Conservation (phyloP, 2,113 vertebrate genomes). For the Pan troglodytes region DNA sequence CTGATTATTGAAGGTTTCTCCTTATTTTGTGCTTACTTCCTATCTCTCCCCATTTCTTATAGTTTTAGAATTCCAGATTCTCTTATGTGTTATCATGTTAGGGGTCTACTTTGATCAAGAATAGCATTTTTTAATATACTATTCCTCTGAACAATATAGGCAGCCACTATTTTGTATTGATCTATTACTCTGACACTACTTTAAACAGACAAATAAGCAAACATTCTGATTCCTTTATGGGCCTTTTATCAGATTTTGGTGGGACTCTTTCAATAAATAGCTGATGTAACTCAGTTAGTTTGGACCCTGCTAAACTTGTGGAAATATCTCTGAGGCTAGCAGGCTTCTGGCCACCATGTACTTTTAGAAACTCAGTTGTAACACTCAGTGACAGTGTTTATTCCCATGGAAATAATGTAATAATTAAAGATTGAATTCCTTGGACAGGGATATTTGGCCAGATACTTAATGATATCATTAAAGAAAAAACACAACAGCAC, state of each 20-base stretch:
- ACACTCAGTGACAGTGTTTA: neutral
- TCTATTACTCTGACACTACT: neutral
- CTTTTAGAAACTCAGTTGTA: neutral
- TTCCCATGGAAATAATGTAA: neutral
- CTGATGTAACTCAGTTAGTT: neutral
- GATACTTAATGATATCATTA: neutral
- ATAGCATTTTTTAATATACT: neutral
- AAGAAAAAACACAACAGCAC: neutral
- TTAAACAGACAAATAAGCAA: neutral
- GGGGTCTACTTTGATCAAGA: neutral
- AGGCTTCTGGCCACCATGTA: neutral
- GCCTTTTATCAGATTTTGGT: conserved; percentile 9
- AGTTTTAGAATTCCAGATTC: neutral
- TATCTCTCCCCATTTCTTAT: neutral
- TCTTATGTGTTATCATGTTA: neutral
- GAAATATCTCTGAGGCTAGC: neutral
- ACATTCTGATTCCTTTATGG: neutral
- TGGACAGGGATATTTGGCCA: neutral
- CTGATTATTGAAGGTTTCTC: neutral
- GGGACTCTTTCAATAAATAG: neutral
- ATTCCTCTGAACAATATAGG: neutral
- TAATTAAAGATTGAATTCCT: conserved; percentile 13
- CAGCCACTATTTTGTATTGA: neutral
- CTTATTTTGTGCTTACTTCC: neutral
- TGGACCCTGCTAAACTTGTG: neutral